Base-by-base conservation (phyloP, 53 echinoderm and acorn worm genomes). In the Henricia sp. region DNA sequence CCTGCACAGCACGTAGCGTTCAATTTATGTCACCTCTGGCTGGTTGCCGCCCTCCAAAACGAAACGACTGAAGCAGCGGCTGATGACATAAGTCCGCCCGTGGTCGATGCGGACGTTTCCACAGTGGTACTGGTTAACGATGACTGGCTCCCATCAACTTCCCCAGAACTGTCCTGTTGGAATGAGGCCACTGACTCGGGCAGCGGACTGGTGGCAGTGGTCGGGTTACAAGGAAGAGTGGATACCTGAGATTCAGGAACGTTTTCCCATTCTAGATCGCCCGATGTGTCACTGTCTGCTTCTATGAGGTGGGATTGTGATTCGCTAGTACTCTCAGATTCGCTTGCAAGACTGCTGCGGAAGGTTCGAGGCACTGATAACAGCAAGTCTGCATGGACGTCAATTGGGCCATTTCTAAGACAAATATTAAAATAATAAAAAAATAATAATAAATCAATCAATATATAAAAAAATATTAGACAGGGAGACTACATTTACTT, bases 51-150 rank as follows among this genome's bases (percentile, higher is more conserved):
- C 53, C 99, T 67, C 99, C 99, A 99, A 19, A 99, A 72, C 16
- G 99, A 99, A 16, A 93, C 95, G 4, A 99, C 92, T 2, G 95
- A 95, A 1, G 99, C 91, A 3, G 94, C 99, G 3, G 99, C 99
- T 23, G 99, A 99, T 53, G 99, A 99, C 77, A 99, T 88, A 26
- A 99, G 87, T 24, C 92, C 94, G 17, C 77, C 87, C 8, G 86
- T 75, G 54, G 84, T 56, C 37, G 82, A 50, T 14, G 90, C 72
- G n/a, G 90, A 67, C 24, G 43, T 37, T 32, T 60, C 84, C 37
- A 36, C 37, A 30, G 42, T 25, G 10, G 76, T 52, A 12, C 67
- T 76, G 2, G 43, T 25, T 13, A 48, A 35, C 42, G 26, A 50
- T 14, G 48, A 28, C 12, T 64, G 27, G 33, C 24, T 25, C 42